These are phyloP conservation scores for Rotaria sp. DNA, from an alignment of 2,888 invertebrate species.

Conservation along the genomic window DNA sequence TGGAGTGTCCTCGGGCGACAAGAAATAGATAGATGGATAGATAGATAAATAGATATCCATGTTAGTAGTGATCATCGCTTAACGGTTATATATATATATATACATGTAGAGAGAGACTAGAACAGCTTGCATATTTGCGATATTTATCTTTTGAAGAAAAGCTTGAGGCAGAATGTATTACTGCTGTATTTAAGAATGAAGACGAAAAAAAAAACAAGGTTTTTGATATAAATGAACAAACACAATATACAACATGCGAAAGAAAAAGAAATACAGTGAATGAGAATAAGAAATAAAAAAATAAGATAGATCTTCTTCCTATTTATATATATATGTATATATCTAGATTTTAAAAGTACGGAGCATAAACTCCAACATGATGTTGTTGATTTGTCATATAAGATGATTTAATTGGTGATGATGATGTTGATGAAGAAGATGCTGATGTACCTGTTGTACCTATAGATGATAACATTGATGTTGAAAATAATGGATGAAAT, in stretches of 20 bases:
- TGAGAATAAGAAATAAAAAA: background rate
- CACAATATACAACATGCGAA: conserved; percentile 16
- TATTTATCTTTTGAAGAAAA: background rate
- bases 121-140: conserved; percentile 15
- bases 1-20: conserved; percentile 2
- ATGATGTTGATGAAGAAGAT: background rate
- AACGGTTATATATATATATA: background rate
- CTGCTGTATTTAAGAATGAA: background rate
- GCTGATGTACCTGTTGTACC: conserved; percentile 15
- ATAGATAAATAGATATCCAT: conserved; percentile 13
- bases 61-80: conserved; percentile 18
- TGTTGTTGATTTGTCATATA: background rate
- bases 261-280: background rate
- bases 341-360: background rate
- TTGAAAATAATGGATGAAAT: background rate
- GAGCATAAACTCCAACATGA: background rate
- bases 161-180: background rate
- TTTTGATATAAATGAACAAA: conserved; percentile 20
- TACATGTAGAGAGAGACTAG: background rate
- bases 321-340: background rate
- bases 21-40: background rate
- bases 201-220: background rate
- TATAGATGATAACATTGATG: background rate
- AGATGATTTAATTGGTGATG: background rate
- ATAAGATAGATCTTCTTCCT: background rate